Base-by-base conservation (phyloP, 2,797 vertebrate species). In the Mormyrops attenuatus region DNA sequence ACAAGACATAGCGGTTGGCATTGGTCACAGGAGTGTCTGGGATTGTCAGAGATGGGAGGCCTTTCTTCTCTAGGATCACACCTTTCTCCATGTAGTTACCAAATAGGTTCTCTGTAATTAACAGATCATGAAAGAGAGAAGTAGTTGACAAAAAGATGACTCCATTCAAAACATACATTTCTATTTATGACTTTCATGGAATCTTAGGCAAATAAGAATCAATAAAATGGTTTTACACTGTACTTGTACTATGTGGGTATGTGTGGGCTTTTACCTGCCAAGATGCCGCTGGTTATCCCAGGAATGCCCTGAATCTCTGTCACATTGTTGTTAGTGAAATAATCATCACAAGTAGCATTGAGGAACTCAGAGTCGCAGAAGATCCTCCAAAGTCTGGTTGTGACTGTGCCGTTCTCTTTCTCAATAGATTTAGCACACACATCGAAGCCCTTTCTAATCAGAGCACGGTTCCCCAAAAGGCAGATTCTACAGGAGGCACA, bases 281-380 rank as follows among this genome's bases (percentile, higher is more conserved):
- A 96, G 93, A 99, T 97, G 91, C 98, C 97, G 0, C 98, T 99
- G 63, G 96, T 97, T 0, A 98, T 96, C 0, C 99, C 99, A 0
- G 99, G 99, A 92, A 99, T 99, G 89, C 99, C 99, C 93, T 99
- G 97, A 3, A 99, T 95, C 93, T 98, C 96, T 0, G 97, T 97
- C 90, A 99, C 93, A 0, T 99, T 98, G 95, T 99, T 99, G 93
- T 95, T 96, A 90, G 44, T 91, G 91, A 99, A 99, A 90, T 98
- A 99, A 69, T 98, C 97, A 0, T 99, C 99, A 1, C 98, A 99
- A 9, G 98, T 98, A 53, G 99, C 98, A 0, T 99, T 99, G 91
- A 99, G 96, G 91, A 96, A 95, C 13, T 97, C 97, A 0, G 98
- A 99, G 90, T 98, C 97, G 91, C 98, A 99, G 96, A 99, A 99